Evolutionary conservation across 2,888 invertebrate genomes (phyloP).

Genomic region (Nezara viridula): DNA sequence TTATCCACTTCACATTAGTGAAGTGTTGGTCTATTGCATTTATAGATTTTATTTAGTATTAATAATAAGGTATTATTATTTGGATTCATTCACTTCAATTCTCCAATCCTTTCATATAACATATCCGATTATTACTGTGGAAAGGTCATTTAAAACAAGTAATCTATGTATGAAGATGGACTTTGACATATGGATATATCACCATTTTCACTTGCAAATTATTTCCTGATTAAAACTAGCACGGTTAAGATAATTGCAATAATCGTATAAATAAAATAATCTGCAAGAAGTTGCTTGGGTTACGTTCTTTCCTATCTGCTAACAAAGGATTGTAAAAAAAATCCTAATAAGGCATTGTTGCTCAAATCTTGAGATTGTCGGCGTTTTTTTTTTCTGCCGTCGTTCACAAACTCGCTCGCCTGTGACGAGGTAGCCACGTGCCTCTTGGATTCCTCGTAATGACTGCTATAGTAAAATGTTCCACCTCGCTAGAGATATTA

Average conservation of each 20-base stretch:
- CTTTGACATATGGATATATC: too few relatives aligned
- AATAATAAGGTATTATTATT: too few relatives aligned
- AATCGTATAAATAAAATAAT: too few relatives aligned
- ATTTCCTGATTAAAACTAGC: too few relatives aligned
- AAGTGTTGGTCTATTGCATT: neutral
- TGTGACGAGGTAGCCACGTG: neutral
- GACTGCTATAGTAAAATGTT: neutral
- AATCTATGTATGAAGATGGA: too few relatives aligned
- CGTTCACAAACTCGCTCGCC: neutral
- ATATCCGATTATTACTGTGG: too few relatives aligned
- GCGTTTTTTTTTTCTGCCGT: neutral
- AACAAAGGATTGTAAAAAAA: neutral
- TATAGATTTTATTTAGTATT: neutral
- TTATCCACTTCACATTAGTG: neutral
- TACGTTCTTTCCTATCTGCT: neutral
- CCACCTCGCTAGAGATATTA: neutral
- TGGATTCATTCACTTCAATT: too few relatives aligned
- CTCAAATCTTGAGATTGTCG: neutral
- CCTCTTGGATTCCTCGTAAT: neutral
- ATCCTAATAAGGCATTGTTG: neutral
- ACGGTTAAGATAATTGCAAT: too few relatives aligned
- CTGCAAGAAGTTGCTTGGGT: too few relatives aligned
- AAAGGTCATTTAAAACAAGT: too few relatives aligned
- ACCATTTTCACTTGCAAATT: too few relatives aligned
- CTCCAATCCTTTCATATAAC: too few relatives aligned